Conservation (phyloP, 2,113 vertebrate species). For the Ictalurus furcatus region DNA sequence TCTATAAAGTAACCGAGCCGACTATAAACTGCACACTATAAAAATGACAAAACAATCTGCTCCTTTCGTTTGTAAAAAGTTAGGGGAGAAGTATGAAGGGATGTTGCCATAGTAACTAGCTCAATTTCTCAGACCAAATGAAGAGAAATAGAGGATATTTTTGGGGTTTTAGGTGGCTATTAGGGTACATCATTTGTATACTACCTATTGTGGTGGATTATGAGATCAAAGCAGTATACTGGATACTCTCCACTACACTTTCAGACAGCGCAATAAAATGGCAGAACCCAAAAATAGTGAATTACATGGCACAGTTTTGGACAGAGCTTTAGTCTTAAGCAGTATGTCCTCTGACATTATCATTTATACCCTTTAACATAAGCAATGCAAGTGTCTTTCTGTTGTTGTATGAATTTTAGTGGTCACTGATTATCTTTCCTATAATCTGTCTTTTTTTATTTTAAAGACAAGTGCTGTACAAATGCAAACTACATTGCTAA, state of each 20-base stretch:
- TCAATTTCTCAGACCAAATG: not conserved
- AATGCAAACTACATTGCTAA: not conserved
- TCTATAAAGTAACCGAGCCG: not conserved
- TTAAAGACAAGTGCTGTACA: not conserved
- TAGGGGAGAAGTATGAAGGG: not conserved
- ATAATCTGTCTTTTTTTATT: not conserved
- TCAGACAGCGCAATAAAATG: not conserved
- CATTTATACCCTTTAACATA: not conserved
- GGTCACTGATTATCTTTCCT: not conserved
- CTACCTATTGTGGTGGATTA: not conserved
- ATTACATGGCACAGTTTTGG: not conserved
- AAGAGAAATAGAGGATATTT: not conserved
- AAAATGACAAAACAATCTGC: not conserved
- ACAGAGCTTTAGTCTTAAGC: not conserved
- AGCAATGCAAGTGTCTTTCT: not conserved
- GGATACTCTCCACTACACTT: not conserved
- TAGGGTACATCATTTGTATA: not conserved
- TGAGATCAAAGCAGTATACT: not conserved
- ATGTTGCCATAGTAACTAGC: conserved; percentile 11
- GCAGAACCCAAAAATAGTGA: not conserved
- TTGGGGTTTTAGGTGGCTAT: not conserved
- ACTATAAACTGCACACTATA: not conserved
- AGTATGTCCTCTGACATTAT: not conserved
- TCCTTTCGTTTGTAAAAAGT: not conserved
- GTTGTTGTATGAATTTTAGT: not conserved